These are phyloP conservation scores for Papilio demoleus DNA, from an alignment of 2,888 invertebrate species.

Conservation along the genomic window DNA sequence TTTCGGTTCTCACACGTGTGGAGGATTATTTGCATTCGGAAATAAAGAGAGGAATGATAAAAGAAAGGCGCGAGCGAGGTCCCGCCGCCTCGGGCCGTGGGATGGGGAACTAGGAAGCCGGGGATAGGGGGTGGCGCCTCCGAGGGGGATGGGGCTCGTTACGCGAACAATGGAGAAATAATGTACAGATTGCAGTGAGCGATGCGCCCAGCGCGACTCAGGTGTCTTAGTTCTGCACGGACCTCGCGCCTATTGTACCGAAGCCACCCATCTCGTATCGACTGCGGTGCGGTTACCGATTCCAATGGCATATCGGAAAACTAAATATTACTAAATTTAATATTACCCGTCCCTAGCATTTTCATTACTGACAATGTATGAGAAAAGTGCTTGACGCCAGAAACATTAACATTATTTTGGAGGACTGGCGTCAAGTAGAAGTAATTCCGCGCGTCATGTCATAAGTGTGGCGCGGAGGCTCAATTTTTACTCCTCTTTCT, in stretches of 20 bases:
- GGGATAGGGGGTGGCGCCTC: slow-evolving; percentile 56
- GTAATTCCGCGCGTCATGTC: too few species aligned
- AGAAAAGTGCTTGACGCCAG: too few species aligned
- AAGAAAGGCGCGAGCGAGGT: slow-evolving; percentile 84
- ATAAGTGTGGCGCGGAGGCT: too few species aligned
- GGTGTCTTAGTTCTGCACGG: slow-evolving; percentile 77
- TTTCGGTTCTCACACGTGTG: slow-evolving; percentile 85
- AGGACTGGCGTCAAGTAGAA: too few species aligned
- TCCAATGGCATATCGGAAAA: background rate
- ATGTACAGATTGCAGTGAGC: slow-evolving; percentile 84
- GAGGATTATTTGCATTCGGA: slow-evolving; percentile 85
- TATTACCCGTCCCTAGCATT: background rate
- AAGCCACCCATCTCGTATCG: slow-evolving; percentile 41
- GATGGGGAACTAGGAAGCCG: slow-evolving; percentile 70
- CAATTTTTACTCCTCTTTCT: too few species aligned
- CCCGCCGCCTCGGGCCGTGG: slow-evolving; percentile 82
- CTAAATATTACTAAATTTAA: background rate
- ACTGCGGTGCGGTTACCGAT: background rate
- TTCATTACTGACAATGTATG: background rate
- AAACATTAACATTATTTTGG: too few species aligned
- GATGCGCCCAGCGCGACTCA: slow-evolving; percentile 82
- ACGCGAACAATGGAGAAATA: slow-evolving; percentile 84
- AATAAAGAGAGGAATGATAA: slow-evolving; percentile 84
- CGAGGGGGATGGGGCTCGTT: slow-evolving; percentile 77
- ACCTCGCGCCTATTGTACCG: slow-evolving; percentile 62